Conservation (phyloP, 2,888 invertebrate species). For the Lasioglossum vierecki region DNA sequence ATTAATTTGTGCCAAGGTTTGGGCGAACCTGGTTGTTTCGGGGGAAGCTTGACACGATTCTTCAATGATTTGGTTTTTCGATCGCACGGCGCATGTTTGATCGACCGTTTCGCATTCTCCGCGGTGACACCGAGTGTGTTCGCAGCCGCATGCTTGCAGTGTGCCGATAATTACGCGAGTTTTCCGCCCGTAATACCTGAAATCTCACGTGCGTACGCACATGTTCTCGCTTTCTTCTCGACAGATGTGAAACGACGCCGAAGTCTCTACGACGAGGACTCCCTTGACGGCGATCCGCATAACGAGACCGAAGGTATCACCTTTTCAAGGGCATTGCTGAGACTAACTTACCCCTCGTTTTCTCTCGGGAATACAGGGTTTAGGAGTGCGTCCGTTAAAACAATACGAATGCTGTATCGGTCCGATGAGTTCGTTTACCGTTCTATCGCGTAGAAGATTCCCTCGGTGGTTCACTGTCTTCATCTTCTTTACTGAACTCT, state of each 20-base stretch:
- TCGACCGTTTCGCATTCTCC: neutral
- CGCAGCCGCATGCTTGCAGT: constrained; percentile 50
- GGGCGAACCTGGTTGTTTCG: neutral
- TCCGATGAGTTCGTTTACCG: constrained; percentile 10
- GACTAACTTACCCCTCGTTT: constrained; percentile 24
- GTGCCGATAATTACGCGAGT: constrained; percentile 43
- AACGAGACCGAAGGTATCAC: constrained; percentile 81
- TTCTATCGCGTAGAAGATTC: neutral
- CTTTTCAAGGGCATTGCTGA: constrained; percentile 63
- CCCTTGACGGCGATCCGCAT: constrained; percentile 82
- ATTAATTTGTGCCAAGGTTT: neutral
- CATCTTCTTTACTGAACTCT: neutral
- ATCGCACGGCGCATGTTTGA: constrained; percentile 48
- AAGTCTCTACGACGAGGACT: constrained; percentile 82
- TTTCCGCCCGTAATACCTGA: constrained; percentile 50
- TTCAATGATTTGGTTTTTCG: neutral
- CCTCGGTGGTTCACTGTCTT: neutral
- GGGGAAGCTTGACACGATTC: neutral
- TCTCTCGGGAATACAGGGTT: constrained; percentile 19
- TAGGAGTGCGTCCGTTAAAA: neutral
- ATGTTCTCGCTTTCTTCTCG: constrained; percentile 79
- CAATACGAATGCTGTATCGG: neutral
- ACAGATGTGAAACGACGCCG: constrained; percentile 83
- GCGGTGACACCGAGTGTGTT: neutral
- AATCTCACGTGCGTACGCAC: constrained; percentile 70